Conservation (phyloP, 1,140 invertebrate species). For the Cheumatopsyche charites region DNA sequence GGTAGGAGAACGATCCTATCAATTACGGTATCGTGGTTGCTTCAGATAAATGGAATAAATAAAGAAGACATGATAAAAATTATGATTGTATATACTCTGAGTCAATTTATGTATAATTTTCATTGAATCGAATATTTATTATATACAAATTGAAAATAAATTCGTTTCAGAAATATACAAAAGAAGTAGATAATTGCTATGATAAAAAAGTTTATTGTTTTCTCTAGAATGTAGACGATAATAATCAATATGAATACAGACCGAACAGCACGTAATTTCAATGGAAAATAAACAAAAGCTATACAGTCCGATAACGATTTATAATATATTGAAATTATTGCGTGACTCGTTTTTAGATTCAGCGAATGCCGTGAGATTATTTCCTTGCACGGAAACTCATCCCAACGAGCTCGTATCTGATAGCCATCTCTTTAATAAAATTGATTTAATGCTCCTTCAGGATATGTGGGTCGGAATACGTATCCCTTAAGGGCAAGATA, state of each 20-base stretch:
- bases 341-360: conserved; percentile 10
- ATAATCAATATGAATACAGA: no score
- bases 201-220: no score
- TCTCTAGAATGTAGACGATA: no score
- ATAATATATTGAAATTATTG: conserved; percentile 17
- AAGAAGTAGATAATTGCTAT: no score
- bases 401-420: conserved; percentile 10
- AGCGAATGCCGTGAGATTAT: conserved; percentile 4
- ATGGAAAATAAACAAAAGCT: background rate
- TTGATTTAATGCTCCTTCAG: conserved; percentile 39
- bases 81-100: background rate
- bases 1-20: conserved; percentile 9
- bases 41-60: conserved; percentile 5
- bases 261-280: no score
- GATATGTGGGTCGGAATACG: conserved; percentile 33
- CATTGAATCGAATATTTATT: background rate
- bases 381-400: conserved; percentile 9
- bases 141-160: no score
- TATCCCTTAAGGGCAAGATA: conserved; percentile 35
- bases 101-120: background rate
- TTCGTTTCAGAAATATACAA: no score
- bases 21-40: conserved; percentile 6
- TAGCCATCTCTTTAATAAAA: conserved; percentile 38
- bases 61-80: background rate
- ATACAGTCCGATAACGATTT: background rate